Evolutionary conservation across 2,888 invertebrate genomes (phyloP), one percentile per base, ranked within the genome.

Genomic region (Conistra vaccinii): DNA sequence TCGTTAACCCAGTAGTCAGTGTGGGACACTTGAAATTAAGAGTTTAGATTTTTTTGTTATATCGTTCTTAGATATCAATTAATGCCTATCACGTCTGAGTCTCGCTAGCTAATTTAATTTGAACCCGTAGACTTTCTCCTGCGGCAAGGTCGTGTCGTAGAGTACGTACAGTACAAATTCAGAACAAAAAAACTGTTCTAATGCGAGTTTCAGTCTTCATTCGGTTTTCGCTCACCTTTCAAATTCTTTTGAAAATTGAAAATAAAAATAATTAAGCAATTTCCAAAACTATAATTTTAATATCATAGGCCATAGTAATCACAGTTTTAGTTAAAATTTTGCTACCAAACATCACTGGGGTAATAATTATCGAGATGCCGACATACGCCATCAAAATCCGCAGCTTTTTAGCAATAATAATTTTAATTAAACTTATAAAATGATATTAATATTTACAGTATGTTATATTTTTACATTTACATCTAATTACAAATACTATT

Each of bases 401-500:
- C 69, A 74, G 55, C 67, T n/a, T 2, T 51, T 26, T 23, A 66
- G 29, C n/a, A 62, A 45, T 53, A 32, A 66, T 65, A 23, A 53
- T 10, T 45, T n/a, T 60, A 75, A 60, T 55, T 23, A 61, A 71
- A 61, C 81, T 74, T 80, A 78, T 58, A 61, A 62, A 81, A 72
- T 42, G 12, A 78, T 55, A 68, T 14, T 76, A 55, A 65, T 81
- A 80, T 85, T 57, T 87, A 90, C 84, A 86, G 39, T 86, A 78
- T 80, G 58, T 58, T 80, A 77, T 85, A 85, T 85, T 79, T 84
- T 69, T 87, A 90, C 85, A 89, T 62, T 74, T 80, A 86, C 32
- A 73, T 78, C 84, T 89, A 92, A 65, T 80, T 91, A 92, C 89
- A 83, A 93, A 93, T 93, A 94, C 91, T 94, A 93, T 92, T 95